Base-by-base conservation (phyloP, 1,140 invertebrate genomes). In the Bactericera cockerelli region DNA sequence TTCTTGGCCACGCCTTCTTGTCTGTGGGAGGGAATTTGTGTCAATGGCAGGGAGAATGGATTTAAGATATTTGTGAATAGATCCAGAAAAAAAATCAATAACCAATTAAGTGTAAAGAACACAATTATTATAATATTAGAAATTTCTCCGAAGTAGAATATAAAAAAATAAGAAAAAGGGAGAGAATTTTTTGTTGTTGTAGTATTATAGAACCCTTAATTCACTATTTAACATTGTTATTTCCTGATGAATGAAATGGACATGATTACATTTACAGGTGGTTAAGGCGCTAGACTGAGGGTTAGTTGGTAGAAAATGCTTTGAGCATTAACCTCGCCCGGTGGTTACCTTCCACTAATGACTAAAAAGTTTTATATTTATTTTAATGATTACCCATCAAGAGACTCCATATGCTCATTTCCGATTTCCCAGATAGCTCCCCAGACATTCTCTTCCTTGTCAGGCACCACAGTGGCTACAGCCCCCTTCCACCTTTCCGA, bases 361-460 rank as follows among this genome's bases (percentile, higher is more conserved):
- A 22, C 58, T 62, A 28, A 11, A 14, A 38, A 26, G 19, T 2
- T 59, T 42, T 19, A 19, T 2, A 60, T 19, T 55, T 16, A 62
- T 49, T 26, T n/a, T 33, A 24, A 33, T 49, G 59, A 66, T 72
- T 74, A 84, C 82, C 70, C 71, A 68, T 90, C 86, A 55, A 91
- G 73, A 66, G 74, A 69, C 3, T 70, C 62, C 65, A 83, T 71
- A 66, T 91, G 77, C 28, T 69, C 68, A 19, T 75, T 73, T 63
- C 81, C 69, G 57, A 91, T 70, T 72, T 83, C 77, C 87, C 87
- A 92, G 53, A 92, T 68, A 33, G 83, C 81, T 31, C 88, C 88
- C 82, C 84, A 91, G 2, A 89, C 78, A 63, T 77, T 65, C 19
- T 69, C 66, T 24, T 74, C 68, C 24, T 71, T 39, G 28, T 73